Percentiles rank a stretch among this genome's conserved stretches.
Conservation (phyloP, 2,797 vertebrate species). For the Alfaro cultratus region DNA sequence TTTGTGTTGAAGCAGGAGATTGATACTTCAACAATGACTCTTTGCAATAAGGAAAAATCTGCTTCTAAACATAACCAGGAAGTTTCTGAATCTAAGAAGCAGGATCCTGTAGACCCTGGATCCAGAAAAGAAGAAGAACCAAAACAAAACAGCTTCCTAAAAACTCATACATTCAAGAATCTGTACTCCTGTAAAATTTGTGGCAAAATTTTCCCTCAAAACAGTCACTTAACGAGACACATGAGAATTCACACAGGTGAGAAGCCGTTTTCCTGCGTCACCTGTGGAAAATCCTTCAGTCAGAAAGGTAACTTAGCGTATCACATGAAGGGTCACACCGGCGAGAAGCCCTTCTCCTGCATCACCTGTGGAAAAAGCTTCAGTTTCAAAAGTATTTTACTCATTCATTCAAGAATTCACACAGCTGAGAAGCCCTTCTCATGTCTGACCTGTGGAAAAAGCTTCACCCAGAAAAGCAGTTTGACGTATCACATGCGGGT, state of each 20-base stretch:
- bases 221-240: conserved; percentile 9
- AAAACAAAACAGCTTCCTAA: not conserved
- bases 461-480: conserved; percentile 5
- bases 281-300: conserved; percentile 3
- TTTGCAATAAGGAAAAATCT: not conserved
- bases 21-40: not conserved
- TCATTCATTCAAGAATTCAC: conserved; percentile 7
- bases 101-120: not conserved
- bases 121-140: not conserved
- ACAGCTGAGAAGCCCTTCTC: conserved; percentile 8
- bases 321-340: conserved; percentile 10
- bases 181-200: conserved; percentile 6
- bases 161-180: conserved; percentile 8
- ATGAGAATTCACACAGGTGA: conserved; percentile 9
- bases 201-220: conserved; percentile 6
- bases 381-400: conserved; percentile 10
- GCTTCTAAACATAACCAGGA: not conserved
- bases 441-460: conserved; percentile 3
- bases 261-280: not conserved
- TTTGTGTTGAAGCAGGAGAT: conserved; percentile 8
- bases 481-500: not conserved
- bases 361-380: conserved; percentile 10
- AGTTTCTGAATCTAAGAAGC: not conserved
- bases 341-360: conserved; percentile 1
- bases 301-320: conserved; percentile 7